Percentiles rank a stretch among this genome's conserved stretches.
Conservation (phyloP, 2,888 invertebrate genomes). For the Listrodromus nycthemerus region DNA sequence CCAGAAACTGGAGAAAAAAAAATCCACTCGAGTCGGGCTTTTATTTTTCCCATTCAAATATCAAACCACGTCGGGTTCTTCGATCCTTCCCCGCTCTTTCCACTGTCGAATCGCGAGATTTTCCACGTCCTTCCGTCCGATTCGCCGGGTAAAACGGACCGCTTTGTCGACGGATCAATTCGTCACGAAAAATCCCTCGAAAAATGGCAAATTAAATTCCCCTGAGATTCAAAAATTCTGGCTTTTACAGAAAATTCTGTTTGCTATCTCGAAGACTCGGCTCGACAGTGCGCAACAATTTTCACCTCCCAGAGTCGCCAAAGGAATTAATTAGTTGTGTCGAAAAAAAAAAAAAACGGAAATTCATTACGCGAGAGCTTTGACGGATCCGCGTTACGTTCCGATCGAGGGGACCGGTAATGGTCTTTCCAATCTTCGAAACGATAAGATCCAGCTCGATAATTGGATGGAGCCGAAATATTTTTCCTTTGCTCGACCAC, state of each 20-base stretch:
- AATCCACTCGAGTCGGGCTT: no score
- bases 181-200: no score
- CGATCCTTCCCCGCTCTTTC: conserved; percentile 4
- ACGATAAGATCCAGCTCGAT: conserved; percentile 28
- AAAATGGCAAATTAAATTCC: no score
- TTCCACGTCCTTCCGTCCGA: background rate
- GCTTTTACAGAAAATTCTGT: no score
- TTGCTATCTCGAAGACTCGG: no score
- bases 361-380: background rate
- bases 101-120: background rate
- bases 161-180: conserved; percentile 1
- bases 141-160: background rate
- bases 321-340: background rate
- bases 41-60: background rate
- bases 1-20: no score
- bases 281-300: no score
- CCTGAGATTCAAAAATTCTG: no score
- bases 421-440: background rate
- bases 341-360: background rate
- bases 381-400: background rate
- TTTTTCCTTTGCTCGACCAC: background rate
- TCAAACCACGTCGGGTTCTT: conserved; percentile 4
- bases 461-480: conserved; percentile 24
- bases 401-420: background rate
- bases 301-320: no score